phyloP scores from a whole-genome alignment of 2,113 vertebrate species.

The Channa maculata region DNA sequence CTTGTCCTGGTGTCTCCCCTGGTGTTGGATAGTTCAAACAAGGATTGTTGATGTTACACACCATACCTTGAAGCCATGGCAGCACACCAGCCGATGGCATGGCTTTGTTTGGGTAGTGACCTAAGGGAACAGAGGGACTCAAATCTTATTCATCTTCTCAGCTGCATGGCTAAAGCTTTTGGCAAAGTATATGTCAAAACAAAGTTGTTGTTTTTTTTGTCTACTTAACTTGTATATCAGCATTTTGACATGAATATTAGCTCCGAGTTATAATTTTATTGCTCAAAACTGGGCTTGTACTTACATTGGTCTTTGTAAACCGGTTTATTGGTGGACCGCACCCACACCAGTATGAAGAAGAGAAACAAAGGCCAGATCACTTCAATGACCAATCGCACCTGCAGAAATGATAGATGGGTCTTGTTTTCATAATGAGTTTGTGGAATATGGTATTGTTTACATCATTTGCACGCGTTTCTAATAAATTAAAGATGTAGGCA shows the following conservation, averaged over 20 bases:
- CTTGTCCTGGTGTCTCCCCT: constrained; percentile 94
- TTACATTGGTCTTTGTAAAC: constrained; percentile 94
- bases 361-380: constrained; percentile 96
- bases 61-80: constrained; percentile 96
- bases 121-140: constrained; percentile 70
- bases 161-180: not conserved
- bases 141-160: not conserved
- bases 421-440: constrained; percentile 17
- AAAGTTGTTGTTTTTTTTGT: not conserved
- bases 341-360: constrained; percentile 94
- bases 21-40: constrained; percentile 91
- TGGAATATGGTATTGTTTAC: not conserved
- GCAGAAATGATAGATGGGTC: constrained; percentile 31
- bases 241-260: not conserved
- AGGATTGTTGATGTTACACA: constrained; percentile 96
- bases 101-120: constrained; percentile 98
- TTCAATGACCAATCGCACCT: constrained; percentile 93
- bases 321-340: constrained; percentile 91
- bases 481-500: not conserved
- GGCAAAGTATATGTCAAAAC: not conserved
- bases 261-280: too few species aligned
- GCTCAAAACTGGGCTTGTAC: constrained; percentile 66
- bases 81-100: constrained; percentile 97
- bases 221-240: not conserved
- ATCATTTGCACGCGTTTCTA: constrained; percentile 8